Base-by-base conservation (phyloP, 64 coral and sea anemone species). In the Catalaphyllia jardinei region DNA sequence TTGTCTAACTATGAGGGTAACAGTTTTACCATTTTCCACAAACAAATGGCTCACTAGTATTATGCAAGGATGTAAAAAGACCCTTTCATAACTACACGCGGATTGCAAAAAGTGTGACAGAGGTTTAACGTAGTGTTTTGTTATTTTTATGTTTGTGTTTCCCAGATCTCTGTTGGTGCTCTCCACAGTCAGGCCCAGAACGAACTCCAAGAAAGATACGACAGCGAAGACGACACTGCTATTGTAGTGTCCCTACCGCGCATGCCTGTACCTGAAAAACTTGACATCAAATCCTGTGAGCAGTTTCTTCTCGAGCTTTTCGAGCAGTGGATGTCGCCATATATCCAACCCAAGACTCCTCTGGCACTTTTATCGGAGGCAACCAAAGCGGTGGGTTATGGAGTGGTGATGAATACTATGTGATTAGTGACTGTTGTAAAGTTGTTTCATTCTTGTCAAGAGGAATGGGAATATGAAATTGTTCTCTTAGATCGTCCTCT, bases 271-370 rank as follows among this genome's bases (percentile, higher is more conserved):
- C 90, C 94, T 79, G 94, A 90, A 52, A 99, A 95, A 60, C 94
- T 94, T 18, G 97, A 99, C 67, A 95, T 99, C 38, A 92, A 92
- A 76, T 99, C 97, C 0, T 99, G 97, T 79, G 87, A 95, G 18
- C 97, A 99, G 76, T 99, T 99, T 87, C 77, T 99, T 42, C 88
- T 99, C 28, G 97, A 99, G 29, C 88, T 99, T 4, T 99, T 99
- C 87, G 94, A 99, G 18, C 97, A 99, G 31, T 99, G 97, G 97
- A 95, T 99, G 87, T 99, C 97, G 50, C 97, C 93, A 79, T 99
- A 99, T 86, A 89, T 95, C 49, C 97, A 99, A 16, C 97, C 97
- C 65, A 99, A 77, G 74, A 94, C 97, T 28, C 97, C 97, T 73
- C 79, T 99, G 11, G 95, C 95, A 86, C 88, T 99, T 8, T 67